Base-by-base conservation (phyloP, 2,888 invertebrate species). In the Aporophyla lueneburgensis region DNA sequence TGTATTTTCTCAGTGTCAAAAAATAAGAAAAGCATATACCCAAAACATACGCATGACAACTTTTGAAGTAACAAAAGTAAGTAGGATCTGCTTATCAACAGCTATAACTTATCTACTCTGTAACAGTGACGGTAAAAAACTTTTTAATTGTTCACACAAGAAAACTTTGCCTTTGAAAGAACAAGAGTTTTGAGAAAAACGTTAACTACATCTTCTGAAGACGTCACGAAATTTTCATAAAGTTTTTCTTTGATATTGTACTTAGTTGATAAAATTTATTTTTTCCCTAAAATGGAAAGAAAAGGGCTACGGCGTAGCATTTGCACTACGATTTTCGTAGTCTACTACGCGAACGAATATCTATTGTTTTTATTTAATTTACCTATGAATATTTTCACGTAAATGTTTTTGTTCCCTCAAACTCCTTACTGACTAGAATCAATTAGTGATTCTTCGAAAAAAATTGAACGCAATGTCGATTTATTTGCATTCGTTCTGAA, bases 91-190 rank as follows among this genome's bases (percentile, higher is more conserved):
- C 43, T 10, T 46, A 46, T 46, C 43, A 46, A 46, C 10, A 46
- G 43, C 43, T 46, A 46, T 10, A 46, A 61, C 16, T 69, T 69
- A 33, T 51, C 66, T 40, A 12, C 51, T 71, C 27, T 56, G 49
- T 68, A 53, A 53, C 62, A 58, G 12, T 56, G 12, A 24, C 54
- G 14, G 16, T 71, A 46, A 70, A 12, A 85, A 84, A 84, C 69
- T 78, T 84, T 70, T 61, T 67, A 85, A 86, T 76, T 74, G 66
- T 74, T 82, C 63, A 66, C 63, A 82, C 65, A 71, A 71, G 75
- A 56, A 74, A 85, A 82, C 53, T 74, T 76, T 2, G 27, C 33
- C 62, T 76, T 76, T 74, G 59, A 71, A 67, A 71, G 49, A 65
- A 61, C 49, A 56, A 72, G 10, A 71, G 53, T 74, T 75, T 69